Evolutionary conservation across 2,888 invertebrate species (phyloP).

Genomic region (Panopea generosa): DNA sequence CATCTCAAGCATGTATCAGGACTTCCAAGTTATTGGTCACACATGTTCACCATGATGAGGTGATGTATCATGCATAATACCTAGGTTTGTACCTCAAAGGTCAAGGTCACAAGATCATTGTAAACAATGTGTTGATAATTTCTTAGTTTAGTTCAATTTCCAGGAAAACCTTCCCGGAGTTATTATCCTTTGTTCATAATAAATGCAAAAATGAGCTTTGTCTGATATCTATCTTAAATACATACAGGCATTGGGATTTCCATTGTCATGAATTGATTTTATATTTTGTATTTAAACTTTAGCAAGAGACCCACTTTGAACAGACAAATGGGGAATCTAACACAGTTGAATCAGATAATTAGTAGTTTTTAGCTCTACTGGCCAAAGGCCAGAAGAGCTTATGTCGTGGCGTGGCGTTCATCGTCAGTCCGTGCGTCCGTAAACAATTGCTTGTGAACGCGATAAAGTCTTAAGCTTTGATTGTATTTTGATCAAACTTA

Average conservation of each 20-base stretch:
- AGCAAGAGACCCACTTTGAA: too few species aligned
- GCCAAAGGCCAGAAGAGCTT: too few species aligned
- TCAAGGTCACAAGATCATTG: constrained; percentile 1
- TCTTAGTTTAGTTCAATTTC: constrained; percentile 2
- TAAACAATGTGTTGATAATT: constrained; percentile 1
- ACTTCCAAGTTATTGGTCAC: neutral
- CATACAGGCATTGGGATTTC: constrained; percentile 3
- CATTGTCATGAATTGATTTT: constrained; percentile 2
- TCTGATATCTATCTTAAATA: constrained; percentile 2
- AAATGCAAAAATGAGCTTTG: constrained; percentile 3
- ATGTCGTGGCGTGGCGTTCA: too few species aligned
- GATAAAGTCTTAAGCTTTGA: too few species aligned
- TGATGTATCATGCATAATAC: constrained; percentile 1
- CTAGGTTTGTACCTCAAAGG: constrained; percentile 3
- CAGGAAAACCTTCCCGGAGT: constrained; percentile 2
- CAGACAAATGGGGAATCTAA: too few species aligned
- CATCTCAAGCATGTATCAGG: constrained; percentile 3
- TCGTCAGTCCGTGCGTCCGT: too few species aligned
- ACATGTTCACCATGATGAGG: constrained; percentile 1
- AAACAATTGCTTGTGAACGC: too few species aligned
- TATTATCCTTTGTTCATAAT: neutral
- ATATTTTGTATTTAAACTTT: too few species aligned
- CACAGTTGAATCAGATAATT: too few species aligned
- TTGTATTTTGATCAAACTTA: too few species aligned
- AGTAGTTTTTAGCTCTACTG: too few species aligned